A percentile compares a stretch with the other conserved stretches of the same genome.
Conservation (phyloP, 2,888 invertebrate species). For the Stenurella melanura region DNA sequence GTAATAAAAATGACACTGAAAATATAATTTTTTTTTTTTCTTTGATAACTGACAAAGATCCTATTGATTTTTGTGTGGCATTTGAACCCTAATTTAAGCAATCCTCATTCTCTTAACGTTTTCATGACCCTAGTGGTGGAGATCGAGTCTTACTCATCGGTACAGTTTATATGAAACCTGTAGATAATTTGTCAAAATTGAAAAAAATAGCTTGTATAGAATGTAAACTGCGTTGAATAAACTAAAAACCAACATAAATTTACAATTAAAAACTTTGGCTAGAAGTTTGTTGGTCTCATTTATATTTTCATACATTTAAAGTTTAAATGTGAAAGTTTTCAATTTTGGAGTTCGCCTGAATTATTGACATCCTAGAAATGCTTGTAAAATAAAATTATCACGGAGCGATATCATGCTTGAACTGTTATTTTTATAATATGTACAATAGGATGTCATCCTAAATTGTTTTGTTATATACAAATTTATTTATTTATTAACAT, state of each 20-base stretch:
- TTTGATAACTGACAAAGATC: too few species aligned
- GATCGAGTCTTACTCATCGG: too few species aligned
- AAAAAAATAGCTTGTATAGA: slow-evolving; percentile 1
- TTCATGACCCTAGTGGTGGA: too few species aligned
- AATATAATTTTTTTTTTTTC: too few species aligned
- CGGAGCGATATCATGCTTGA: neutral
- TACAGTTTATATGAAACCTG: neutral
- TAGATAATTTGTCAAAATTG: neutral
- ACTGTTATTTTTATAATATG: neutral
- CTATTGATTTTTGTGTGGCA: too few species aligned
- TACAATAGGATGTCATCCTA: neutral
- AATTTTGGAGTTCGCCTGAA: neutral
- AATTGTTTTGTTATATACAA: neutral
- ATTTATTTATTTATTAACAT: neutral
- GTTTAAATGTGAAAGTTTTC: neutral
- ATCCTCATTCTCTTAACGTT: too few species aligned
- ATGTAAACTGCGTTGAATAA: neutral
- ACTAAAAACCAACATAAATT: neutral
- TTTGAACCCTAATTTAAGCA: too few species aligned
- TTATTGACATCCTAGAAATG: neutral
- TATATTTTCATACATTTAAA: neutral
- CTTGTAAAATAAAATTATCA: neutral
- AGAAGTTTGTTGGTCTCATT: neutral
- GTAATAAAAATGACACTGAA: too few species aligned
- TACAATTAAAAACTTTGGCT: neutral